A percentile compares a stretch with the other conserved stretches of the same genome.
Evolutionary conservation across 2,113 vertebrate genomes (phyloP).

Genomic region (Pangasianodon gigas): DNA sequence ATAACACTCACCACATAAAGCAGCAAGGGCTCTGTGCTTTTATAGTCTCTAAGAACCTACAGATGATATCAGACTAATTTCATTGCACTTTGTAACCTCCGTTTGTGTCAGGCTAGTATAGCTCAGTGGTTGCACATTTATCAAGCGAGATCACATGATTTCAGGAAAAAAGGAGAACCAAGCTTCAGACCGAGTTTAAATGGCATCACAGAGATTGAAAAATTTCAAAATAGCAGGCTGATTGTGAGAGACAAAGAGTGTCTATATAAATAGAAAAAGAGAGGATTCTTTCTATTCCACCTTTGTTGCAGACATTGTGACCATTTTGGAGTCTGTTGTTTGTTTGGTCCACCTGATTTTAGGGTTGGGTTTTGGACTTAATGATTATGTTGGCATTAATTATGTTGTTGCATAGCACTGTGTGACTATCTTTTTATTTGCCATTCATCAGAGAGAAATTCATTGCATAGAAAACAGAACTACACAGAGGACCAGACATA

Average conservation of each 20-base stretch:
- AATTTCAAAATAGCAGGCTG: not conserved
- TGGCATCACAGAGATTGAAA: constrained; percentile 3
- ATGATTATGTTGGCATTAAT: not conserved
- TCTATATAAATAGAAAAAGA: not conserved
- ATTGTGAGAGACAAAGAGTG: not conserved
- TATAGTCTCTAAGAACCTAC: constrained; percentile 58
- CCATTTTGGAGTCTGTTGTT: not conserved
- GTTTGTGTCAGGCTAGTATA: constrained; percentile 8
- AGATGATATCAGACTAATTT: constrained; percentile 58
- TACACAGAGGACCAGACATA: not conserved
- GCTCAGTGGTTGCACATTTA: not conserved
- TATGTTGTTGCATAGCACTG: not conserved
- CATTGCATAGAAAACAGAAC: not conserved
- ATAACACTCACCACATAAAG: constrained; percentile 67
- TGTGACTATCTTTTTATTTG: not conserved
- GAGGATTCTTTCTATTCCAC: not conserved
- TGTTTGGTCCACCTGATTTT: not conserved
- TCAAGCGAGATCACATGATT: constrained; percentile 39
- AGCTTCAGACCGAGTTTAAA: not conserved
- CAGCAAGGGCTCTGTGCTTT: constrained; percentile 57
- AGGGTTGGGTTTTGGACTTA: not conserved
- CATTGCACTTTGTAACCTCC: constrained; percentile 11
- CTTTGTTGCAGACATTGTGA: not conserved
- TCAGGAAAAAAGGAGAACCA: constrained; percentile 17
- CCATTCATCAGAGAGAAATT: not conserved